A percentile compares a stretch with the other conserved stretches of the same genome.
phyloP scores from a whole-genome alignment of 2,888 invertebrate species.

The Lordiphosa andalusiaca region DNA sequence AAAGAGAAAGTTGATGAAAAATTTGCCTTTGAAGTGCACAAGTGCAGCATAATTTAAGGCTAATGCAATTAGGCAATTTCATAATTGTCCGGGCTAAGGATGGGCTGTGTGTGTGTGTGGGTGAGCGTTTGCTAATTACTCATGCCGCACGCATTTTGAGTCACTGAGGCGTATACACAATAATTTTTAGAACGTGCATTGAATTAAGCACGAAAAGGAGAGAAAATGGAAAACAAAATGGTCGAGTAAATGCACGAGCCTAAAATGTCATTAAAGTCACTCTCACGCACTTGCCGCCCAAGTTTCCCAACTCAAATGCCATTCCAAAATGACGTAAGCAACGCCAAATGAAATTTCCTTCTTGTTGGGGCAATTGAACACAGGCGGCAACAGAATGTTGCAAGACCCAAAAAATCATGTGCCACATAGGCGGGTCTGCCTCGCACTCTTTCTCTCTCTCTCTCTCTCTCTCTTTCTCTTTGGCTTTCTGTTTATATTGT shows the following conservation, averaged over 20 bases:
- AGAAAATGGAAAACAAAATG: constrained; percentile 9
- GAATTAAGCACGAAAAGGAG: constrained; percentile 53
- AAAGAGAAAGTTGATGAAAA: constrained; percentile 9
- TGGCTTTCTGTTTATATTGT: constrained; percentile 1
- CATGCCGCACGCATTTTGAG: constrained; percentile 66
- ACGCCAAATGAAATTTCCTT: constrained; percentile 22
- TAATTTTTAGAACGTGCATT: constrained; percentile 71
- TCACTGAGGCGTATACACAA: constrained; percentile 76
- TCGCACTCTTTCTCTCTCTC: no score
- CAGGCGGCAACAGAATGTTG: constrained; percentile 39
- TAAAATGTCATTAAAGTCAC: constrained; percentile 30
- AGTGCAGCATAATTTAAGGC: constrained; percentile 66
- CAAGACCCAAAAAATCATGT: constrained; percentile 24
- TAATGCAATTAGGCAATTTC: constrained; percentile 73
- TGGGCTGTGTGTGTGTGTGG: constrained; percentile 19
- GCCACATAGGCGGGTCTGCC: constrained; percentile 3
- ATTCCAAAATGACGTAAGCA: constrained; percentile 42
- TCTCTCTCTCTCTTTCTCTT: no score
- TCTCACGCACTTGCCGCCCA: constrained; percentile 32
- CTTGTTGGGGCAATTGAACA: constrained; percentile 31
- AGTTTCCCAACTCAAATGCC: constrained; percentile 16
- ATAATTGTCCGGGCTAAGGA: constrained; percentile 10
- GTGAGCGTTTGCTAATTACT: constrained; percentile 59
- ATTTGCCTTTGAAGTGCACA: constrained; percentile 66
- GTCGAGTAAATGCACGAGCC: neutral